Evolutionary conservation across 2,113 vertebrate species (phyloP).

Genomic region (Pampusana beccarii): DNA sequence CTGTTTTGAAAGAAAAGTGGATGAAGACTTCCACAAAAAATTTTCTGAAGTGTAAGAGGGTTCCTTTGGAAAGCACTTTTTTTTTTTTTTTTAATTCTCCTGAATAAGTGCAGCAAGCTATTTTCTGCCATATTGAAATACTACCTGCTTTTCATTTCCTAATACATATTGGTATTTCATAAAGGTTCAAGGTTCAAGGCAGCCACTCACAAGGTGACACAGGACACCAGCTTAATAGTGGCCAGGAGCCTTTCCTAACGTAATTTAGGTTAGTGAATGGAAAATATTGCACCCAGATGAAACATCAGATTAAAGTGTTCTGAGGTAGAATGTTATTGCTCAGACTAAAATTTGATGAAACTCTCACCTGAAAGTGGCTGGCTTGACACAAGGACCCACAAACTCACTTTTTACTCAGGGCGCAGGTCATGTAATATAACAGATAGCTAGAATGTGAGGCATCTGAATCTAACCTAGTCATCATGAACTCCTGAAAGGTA

Average conservation of each 20-base stretch:
- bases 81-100: background rate
- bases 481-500: background rate
- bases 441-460: background rate
- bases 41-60: background rate
- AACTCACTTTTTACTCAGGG: background rate
- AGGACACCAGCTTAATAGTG: background rate
- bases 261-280: background rate
- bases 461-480: background rate
- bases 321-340: background rate
- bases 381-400: background rate
- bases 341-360: background rate
- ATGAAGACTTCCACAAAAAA: background rate
- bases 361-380: background rate
- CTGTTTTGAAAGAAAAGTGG: background rate
- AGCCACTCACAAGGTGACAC: background rate
- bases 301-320: background rate
- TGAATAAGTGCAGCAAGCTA: background rate
- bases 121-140: background rate
- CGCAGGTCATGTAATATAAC: background rate
- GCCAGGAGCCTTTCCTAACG: background rate
- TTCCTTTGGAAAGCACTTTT: background rate
- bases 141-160: background rate
- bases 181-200: background rate
- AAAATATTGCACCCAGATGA: background rate
- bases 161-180: background rate